Base-by-base conservation (phyloP, 2,113 vertebrate species). In the Sminthopsis crassicaudata region DNA sequence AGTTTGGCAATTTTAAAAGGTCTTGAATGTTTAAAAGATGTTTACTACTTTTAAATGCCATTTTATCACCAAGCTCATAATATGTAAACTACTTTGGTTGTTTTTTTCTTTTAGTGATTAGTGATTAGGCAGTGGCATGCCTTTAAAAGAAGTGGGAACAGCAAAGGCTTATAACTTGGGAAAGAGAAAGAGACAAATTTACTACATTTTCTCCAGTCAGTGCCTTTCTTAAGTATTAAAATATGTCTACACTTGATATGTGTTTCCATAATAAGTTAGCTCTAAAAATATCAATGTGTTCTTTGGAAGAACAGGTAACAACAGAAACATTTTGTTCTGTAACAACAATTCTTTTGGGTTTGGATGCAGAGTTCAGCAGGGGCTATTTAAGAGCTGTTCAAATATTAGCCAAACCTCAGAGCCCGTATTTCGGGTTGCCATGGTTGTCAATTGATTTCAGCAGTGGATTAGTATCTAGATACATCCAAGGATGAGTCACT, bases 211-310 rank as follows among this genome's bases (percentile, higher is more conserved):
- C 92, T 91, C 52, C 89, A 88, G 92, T 91, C 55, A 90, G 60
- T 30, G 50, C 46, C 95, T 76, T 89, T 96, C 92, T 76, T 94
- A 94, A 93, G 94, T 95, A 96, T 94, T 97, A 97, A 97, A 97
- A 95, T 95, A 95, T 91, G 52, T n/a, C 22, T 93, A 89, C 91
- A 95, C 91, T 93, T 89, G 93, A 53, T 94, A 89, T 92, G 48
- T 95, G 60, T 96, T 96, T 96, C 46, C 60, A 89, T 92, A 96
- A 97, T 90, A 97, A 96, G 84, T 36, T 50, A 95, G 50, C 57
- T 95, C 97, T 93, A 94, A 96, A 96, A 97, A 96, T 92, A 94
- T 50, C 60, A 91, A 67, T 67, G 46, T 96, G 95, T 95, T 96
- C 93, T 94, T 94, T 91, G 25, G 57, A 93, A 95, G n/a, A 67